phyloP scores from a whole-genome alignment of 2,113 vertebrate genomes.

The Gnathonemus longibarbis region DNA sequence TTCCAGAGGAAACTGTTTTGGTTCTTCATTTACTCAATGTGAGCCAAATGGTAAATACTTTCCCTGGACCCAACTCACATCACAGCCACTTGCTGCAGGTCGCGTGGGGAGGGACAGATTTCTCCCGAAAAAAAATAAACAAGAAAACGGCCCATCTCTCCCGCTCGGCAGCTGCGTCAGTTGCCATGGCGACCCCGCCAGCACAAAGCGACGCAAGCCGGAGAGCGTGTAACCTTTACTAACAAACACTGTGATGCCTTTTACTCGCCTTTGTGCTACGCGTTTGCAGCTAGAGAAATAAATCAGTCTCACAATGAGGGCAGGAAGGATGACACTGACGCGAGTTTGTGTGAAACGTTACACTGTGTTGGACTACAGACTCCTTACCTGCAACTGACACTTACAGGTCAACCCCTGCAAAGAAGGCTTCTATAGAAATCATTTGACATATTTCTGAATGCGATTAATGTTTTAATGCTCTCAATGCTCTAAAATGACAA shows the following conservation, averaged over 20 bases:
- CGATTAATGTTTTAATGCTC: neutral
- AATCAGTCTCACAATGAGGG: slow-evolving; percentile 14
- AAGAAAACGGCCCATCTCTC: slow-evolving; percentile 58
- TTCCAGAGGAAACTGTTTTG: neutral
- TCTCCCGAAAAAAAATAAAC: slow-evolving; percentile 59
- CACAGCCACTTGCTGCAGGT: slow-evolving; percentile 62
- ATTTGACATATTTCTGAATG: neutral
- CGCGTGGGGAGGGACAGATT: slow-evolving; percentile 54
- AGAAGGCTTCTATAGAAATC: neutral
- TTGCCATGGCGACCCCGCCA: slow-evolving; percentile 75
- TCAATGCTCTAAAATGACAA: neutral
- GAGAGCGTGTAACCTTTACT: slow-evolving; percentile 46
- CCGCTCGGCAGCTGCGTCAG: slow-evolving; percentile 86
- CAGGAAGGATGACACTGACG: neutral
- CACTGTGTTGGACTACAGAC: neutral
- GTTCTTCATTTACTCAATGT: neutral
- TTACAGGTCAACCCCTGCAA: neutral
- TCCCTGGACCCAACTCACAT: slow-evolving; percentile 65
- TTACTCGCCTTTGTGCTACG: slow-evolving; percentile 18
- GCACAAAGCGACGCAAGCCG: slow-evolving; percentile 71
- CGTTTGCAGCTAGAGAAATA: slow-evolving; percentile 11
- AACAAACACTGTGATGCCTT: slow-evolving; percentile 22
- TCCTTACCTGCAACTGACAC: neutral
- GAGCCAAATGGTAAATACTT: slow-evolving; percentile 78
- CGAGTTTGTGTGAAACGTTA: neutral